These are phyloP conservation scores for Rhodinocichla rosea DNA, from an alignment of 2,113 vertebrate species.

Conservation along the genomic window DNA sequence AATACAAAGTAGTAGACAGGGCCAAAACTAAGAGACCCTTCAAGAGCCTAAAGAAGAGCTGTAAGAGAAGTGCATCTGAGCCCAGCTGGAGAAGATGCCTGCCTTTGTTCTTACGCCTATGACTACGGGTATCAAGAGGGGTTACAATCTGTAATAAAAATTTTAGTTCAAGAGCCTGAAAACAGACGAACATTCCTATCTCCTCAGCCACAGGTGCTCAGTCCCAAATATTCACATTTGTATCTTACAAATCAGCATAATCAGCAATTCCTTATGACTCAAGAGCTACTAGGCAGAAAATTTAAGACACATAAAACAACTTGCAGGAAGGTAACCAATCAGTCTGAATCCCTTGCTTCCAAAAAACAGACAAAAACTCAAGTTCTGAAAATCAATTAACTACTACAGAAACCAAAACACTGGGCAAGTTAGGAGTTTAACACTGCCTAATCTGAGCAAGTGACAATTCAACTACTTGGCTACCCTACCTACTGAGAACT, in stretches of 20 bases:
- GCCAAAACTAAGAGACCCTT: neutral
- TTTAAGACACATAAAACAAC: neutral
- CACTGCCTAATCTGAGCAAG: neutral
- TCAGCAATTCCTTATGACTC: neutral
- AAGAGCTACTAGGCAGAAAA: neutral
- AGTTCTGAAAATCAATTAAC: neutral
- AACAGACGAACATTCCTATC: rapidly evolving
- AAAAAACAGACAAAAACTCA: neutral
- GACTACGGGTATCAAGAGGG: rapidly evolving
- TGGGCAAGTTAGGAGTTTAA: neutral
- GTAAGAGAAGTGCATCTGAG: rapidly evolving
- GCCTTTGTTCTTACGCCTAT: rapidly evolving
- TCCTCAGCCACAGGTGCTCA: neutral
- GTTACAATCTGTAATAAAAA: neutral
- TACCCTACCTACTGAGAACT: neutral
- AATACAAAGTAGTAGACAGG: neutral
- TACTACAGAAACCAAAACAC: neutral
- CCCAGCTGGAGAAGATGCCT: neutral
- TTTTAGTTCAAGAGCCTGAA: neutral
- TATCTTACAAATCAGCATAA: neutral
- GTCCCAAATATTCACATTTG: rapidly evolving
- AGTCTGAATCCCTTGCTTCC: neutral
- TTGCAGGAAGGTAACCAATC: neutral
- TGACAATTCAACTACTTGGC: rapidly evolving
- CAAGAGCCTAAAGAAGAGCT: rapidly evolving